Evolutionary conservation across 37 sponge, comb jelly and placozoan genomes (phyloP).

Genomic region (Halichondria panicea): DNA sequence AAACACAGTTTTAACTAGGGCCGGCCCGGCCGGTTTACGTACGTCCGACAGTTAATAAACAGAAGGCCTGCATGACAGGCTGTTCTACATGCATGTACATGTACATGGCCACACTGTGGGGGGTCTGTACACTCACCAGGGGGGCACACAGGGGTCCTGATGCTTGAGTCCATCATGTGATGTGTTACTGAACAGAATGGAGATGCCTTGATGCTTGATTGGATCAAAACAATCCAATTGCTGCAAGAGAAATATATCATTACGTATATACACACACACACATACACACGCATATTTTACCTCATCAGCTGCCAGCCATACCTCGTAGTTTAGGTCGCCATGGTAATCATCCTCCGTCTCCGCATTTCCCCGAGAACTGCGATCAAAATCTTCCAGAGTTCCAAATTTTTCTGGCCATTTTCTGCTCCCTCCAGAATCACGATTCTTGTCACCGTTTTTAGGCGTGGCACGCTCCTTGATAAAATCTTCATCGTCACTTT

Average conservation of each 20-base stretch:
- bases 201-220: constrained; percentile 64
- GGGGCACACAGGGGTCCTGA: constrained; percentile 48
- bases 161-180: constrained; percentile 64
- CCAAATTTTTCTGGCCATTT: background rate
- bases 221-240: constrained; percentile 73
- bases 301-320: background rate
- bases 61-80: too few species aligned
- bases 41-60: too few species aligned
- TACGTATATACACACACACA: background rate
- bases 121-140: constrained; percentile 64
- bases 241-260: background rate
- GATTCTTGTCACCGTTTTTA: too few species aligned
- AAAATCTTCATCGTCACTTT: too few species aligned
- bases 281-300: background rate
- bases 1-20: too few species aligned
- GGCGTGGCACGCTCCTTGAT: too few species aligned
- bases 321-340: background rate
- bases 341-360: constrained; percentile 8
- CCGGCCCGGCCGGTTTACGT: too few species aligned
- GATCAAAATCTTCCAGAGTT: background rate
- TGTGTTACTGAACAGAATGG: constrained; percentile 67
- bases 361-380: background rate
- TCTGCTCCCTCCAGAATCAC: too few species aligned
- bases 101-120: too few species aligned
- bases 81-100: too few species aligned